Percentiles rank a stretch among this genome's conserved stretches.
These are phyloP conservation scores for Petroica traversi DNA, from an alignment of 2,113 vertebrate species.

Conservation along the genomic window DNA sequence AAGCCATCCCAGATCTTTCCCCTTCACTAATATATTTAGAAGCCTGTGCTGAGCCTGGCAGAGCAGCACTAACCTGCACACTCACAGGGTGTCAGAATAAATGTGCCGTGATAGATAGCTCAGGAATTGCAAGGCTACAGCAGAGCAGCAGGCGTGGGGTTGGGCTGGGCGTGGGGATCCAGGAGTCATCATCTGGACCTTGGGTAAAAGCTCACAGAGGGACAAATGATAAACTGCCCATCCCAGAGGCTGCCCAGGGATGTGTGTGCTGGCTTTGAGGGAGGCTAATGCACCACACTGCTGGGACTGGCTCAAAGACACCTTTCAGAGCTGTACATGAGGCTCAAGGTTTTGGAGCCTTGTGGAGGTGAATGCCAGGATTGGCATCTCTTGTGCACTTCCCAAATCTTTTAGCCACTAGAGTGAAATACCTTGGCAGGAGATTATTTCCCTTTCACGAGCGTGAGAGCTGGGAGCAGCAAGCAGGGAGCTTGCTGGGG, in stretches of 20 bases:
- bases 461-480: neutral
- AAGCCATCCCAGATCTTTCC: constrained; percentile 53
- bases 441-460: neutral
- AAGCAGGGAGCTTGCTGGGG: neutral
- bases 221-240: neutral
- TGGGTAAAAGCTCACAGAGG: neutral
- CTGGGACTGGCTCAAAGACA: neutral
- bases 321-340: neutral
- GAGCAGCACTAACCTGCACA: neutral
- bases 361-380: neutral
- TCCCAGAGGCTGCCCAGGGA: neutral
- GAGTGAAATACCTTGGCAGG: neutral
- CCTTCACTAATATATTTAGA: constrained; percentile 45
- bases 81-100: neutral
- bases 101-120: neutral
- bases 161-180: neutral
- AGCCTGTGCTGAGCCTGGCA: constrained; percentile 43
- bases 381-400: neutral
- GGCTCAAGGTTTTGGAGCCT: neutral
- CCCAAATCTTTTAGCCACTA: neutral
- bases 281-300: neutral
- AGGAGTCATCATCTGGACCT: neutral
- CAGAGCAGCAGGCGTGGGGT: neutral
- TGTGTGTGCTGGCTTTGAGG: neutral
- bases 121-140: neutral